Base-by-base conservation (phyloP, 2,797 vertebrate species). In the Sebastiscus tertius region DNA sequence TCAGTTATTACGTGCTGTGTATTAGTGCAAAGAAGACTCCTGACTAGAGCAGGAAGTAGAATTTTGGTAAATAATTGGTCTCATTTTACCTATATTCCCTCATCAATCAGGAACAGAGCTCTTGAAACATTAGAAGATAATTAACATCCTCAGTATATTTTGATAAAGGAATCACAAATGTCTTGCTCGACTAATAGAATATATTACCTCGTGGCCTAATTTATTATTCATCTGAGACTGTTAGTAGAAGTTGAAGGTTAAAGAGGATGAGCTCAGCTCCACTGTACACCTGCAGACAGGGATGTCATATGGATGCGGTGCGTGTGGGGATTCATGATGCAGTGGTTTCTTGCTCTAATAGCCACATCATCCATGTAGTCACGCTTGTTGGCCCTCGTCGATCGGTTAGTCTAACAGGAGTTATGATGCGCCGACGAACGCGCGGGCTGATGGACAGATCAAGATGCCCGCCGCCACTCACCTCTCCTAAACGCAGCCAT, bases 381-480 rank as follows among this genome's bases (percentile, higher is more conserved):
- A 20, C 49, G 56, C 33, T 69, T 34, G 80, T 84, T 89, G 86
- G 81, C 81, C 75, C 18, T 46, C 9, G 58, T 82, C 13, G 34
- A 81, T 71, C 36, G 24, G 82, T 82, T 77, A 34, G 86, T 78
- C 81, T 81, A 79, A 87, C 86, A 82, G 75, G 82, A 84, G 74
- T 59, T 77, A 70, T 63, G 88, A 87, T 85, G 85, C 60, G 8
- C 16, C 2, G 42, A 69, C 33, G 62, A 67, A 64, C 72, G 66
- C 3, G 13, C 22, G 1, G 76, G 42, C 81, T 91, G 91, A 93
- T 78, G 86, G 90, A 91, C 89, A 73, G 85, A 94, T 93, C 85
- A 82, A 91, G 89, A 90, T 78, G 84, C 81, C 84, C 31, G 65
- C 73, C 12, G n/a, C 81, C 84, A 82, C 78, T 89, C 88, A 80